Evolutionary conservation across 2,888 invertebrate genomes (phyloP).

Genomic region (Hofmannophila pseudospretella): DNA sequence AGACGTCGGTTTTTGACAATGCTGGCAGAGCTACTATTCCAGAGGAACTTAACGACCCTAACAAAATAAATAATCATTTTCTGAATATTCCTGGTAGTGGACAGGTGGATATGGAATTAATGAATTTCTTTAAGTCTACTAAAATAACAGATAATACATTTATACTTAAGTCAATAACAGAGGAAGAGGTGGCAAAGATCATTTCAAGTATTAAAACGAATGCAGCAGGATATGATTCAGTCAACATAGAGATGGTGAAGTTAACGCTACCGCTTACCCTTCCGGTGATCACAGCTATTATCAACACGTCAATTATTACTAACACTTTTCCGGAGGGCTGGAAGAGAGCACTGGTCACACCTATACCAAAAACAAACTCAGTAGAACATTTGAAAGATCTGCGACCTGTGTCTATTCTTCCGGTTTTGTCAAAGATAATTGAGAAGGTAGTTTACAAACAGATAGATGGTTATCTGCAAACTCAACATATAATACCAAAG

Average conservation of each 20-base stretch:
- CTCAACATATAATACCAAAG: constrained; percentile 3
- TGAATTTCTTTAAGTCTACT: neutral
- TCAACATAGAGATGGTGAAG: too few species aligned
- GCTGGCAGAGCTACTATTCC: too few species aligned
- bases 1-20: too few species aligned
- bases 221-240: neutral
- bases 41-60: neutral
- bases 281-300: neutral
- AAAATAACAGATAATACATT: neutral
- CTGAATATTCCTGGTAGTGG: neutral
- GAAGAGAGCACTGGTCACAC: constrained; percentile 1
- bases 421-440: constrained; percentile 10
- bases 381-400: constrained; percentile 1
- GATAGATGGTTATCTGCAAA: neutral
- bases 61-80: constrained; percentile 5
- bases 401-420: constrained; percentile 8
- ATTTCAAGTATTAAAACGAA: neutral
- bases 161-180: neutral
- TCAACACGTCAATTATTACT: neutral
- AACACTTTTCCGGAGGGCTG: neutral
- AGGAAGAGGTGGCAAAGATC: neutral
- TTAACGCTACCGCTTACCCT: neutral
- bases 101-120: neutral
- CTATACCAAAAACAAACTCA: constrained; percentile 2
- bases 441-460: constrained; percentile 9